Evolutionary conservation across 2,113 vertebrate species (phyloP), one percentile per base, ranked within the genome.

Genomic region (Cryptoleucopteryx plumbea): DNA sequence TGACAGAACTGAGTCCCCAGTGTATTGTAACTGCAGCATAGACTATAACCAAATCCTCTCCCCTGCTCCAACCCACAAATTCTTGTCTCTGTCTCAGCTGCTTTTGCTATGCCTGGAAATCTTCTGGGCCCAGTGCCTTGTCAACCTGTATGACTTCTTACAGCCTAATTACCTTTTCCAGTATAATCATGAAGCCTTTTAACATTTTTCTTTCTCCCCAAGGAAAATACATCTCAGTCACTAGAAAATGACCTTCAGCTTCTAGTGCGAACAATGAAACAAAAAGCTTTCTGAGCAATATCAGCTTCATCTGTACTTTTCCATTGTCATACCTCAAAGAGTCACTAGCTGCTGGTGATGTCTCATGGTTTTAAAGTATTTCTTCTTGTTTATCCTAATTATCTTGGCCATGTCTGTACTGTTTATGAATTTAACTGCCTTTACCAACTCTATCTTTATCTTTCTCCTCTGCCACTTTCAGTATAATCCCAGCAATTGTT

Each of bases 211-310:
- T 88, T 91, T 93, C n/a, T 90, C 86, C 68, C 38, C 34, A 53
- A 88, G 71, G 90, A 84, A 95, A 90, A 92, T 86, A 68, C n/a
- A 75, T 93, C 85, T 95, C 65, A 71, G 50, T 94, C 85, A 83
- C 82, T 68, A 56, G 53, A 90, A 94, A 93, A 81, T 94, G 85
- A 96, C 93, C 96, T 97, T 96, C 90, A 92, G 75, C 58, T 96
- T 90, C 92, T 84, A 27, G 32, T 84, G 52, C 0, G 19, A 93
- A 74, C 56, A 84, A 40, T 32, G 47, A 90, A 94, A 75, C 50
- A 81, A 72, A 89, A 94, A 84, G 14, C 34, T 90, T 94, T 71
- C 55, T 52, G 53, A 90, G 50, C 34, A 73, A 6, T 88, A 94
- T 90, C 90, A 86, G 23, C 82, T 95, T 94, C 38, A 92, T 92